Percentiles rank a stretch among this genome's conserved stretches.
These are phyloP conservation scores for Melinopterus prodromus DNA, from an alignment of 2,888 invertebrate species.

Conservation along the genomic window DNA sequence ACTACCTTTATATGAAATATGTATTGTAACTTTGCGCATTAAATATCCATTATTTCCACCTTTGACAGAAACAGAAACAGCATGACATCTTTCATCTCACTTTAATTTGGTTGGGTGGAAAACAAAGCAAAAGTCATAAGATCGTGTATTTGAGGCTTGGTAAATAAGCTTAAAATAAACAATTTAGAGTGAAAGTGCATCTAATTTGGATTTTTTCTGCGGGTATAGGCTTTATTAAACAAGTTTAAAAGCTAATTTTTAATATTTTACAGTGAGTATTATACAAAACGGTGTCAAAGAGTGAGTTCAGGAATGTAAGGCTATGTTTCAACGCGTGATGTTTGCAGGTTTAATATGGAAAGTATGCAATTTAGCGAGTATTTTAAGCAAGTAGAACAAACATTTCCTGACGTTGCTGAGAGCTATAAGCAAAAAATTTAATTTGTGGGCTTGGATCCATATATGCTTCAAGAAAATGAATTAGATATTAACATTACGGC, in stretches of 20 bases:
- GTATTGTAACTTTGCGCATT: background rate
- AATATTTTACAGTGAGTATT: background rate
- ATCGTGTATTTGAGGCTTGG: background rate
- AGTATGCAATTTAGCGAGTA: too few species aligned
- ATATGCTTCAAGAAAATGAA: background rate
- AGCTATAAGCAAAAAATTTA: too few species aligned
- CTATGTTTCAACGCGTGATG: background rate
- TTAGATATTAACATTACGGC: constrained; percentile 4
- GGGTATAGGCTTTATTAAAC: background rate
- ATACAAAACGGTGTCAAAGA: background rate
- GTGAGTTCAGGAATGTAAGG: background rate
- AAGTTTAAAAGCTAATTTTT: background rate
- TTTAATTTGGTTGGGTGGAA: background rate
- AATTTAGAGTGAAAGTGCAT: background rate
- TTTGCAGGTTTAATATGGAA: background rate
- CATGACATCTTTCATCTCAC: too few species aligned
- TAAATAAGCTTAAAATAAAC: background rate
- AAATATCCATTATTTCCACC: background rate
- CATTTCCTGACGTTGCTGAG: background rate
- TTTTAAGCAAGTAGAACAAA: background rate
- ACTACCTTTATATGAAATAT: constrained; percentile 21
- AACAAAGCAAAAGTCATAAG: background rate
- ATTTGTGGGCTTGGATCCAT: background rate
- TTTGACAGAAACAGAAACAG: background rate
- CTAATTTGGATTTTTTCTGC: background rate